These are phyloP conservation scores for Clarias gariepinus DNA, from an alignment of 2,113 vertebrate genomes.

Conservation along the genomic window DNA sequence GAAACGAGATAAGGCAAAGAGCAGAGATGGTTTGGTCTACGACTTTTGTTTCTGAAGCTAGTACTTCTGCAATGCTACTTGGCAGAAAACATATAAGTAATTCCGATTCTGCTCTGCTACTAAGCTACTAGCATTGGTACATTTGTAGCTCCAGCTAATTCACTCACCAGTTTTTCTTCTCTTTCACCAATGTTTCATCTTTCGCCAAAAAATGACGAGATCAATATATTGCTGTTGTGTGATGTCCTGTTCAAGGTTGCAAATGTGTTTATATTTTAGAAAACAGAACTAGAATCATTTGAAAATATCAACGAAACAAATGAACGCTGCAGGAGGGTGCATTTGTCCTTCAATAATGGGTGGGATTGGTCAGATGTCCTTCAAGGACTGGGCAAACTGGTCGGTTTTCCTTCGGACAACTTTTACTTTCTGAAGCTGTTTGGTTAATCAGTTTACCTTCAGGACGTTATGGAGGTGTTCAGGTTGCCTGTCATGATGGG, in stretches of 20 bases:
- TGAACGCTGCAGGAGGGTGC: too few relatives aligned
- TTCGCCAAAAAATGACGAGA: neutral
- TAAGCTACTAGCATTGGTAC: neutral
- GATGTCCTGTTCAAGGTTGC: neutral
- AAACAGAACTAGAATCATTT: neutral
- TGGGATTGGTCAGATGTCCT: neutral
- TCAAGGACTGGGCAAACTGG: too few relatives aligned
- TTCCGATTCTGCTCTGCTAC: neutral
- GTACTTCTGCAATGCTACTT: neutral
- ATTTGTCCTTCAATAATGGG: too few relatives aligned
- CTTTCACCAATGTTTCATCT: neutral
- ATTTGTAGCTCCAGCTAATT: neutral
- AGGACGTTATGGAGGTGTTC: too few relatives aligned
- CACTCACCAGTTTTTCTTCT: neutral
- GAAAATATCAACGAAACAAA: neutral
- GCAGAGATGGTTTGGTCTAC: too few relatives aligned
- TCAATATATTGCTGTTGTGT: neutral
- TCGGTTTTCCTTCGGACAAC: too few relatives aligned
- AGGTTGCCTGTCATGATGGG: too few relatives aligned
- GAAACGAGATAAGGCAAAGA: too few relatives aligned
- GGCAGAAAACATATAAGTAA: neutral
- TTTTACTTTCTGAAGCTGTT: too few relatives aligned
- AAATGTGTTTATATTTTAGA: neutral
- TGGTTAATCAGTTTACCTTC: too few relatives aligned
- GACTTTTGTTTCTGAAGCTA: neutral